Evolutionary conservation across 2,797 vertebrate species (phyloP), one percentile per base, ranked within the genome.

Genomic region (Clarias fuscus): DNA sequence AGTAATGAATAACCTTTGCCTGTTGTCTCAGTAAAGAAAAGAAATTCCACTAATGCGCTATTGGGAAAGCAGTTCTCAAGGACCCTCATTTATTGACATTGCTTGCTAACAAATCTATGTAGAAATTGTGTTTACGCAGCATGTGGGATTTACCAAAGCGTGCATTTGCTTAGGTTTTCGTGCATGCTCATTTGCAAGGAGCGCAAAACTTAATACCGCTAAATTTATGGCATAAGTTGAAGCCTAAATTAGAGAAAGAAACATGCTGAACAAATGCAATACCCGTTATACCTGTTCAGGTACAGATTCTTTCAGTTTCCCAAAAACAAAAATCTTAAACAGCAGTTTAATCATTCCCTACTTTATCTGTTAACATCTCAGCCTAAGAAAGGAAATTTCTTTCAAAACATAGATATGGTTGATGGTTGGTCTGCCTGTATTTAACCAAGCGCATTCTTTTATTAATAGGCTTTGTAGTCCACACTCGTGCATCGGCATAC

Each of bases 31-130:
- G 56, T 30, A 67, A 14, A 67, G 53, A 59, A 11, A 48, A 78
- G 53, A 70, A 58, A 64, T 76, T 87, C 79, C 37, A 80, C 76
- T 75, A 67, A 86, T 75, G 72, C 85, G 64, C 84, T 87, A 65
- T 76, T 76, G 64, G 64, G 73, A 37, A 62, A 83, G 53, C 56
- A 81, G 84, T 72, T 82, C 83, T 81, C 62, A 77, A 88, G 40
- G 33, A 17, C 40, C 40, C 79, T 81, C 62, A 81, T 81, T 67
- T 81, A 67, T 65, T 62, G 65, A 67, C 78, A 81, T 65, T 81
- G 61, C 61, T 65, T 48, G 27, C 37, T 48, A 17, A 64, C 61
- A 65, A 10, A 81, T 80, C 78, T 64, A 13, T 79, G 78, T 7
- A 62, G 33, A 81, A 48, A 65, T 65, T 18, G 22, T 11, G 24